These are phyloP conservation scores for Ictidomys tridecemlineatus DNA, from an alignment of 2,113 vertebrate genomes.

Conservation along the genomic window DNA sequence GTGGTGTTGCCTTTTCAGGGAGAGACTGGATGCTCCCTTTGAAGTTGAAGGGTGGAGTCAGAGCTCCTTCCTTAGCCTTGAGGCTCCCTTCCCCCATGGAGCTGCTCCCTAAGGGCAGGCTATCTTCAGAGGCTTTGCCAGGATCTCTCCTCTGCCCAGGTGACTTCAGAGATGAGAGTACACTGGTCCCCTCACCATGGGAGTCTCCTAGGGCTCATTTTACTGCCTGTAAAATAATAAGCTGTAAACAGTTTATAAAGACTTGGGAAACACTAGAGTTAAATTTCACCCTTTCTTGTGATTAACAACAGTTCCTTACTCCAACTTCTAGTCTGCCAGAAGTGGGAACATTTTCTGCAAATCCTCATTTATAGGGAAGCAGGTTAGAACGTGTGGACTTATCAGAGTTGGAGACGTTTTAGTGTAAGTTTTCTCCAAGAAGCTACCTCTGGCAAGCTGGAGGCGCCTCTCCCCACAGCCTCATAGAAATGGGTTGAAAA, in stretches of 20 bases:
- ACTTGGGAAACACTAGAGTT: constrained; percentile 9
- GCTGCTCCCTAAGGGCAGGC: neutral
- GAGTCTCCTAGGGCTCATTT: neutral
- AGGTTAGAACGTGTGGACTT: constrained; percentile 1
- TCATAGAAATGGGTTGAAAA: neutral
- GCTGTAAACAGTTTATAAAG: neutral
- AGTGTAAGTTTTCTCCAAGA: neutral
- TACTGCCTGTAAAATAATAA: constrained; percentile 47
- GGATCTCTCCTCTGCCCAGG: neutral
- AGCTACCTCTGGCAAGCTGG: neutral
- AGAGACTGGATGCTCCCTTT: neutral
- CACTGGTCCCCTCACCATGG: neutral
- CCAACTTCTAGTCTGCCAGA: neutral
- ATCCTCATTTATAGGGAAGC: constrained; percentile 30
- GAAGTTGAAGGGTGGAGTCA: neutral
- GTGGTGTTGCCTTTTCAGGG: neutral
- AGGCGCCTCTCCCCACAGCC: neutral
- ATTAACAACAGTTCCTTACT: constrained; percentile 11
- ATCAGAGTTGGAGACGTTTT: neutral
- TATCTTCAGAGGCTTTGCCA: neutral
- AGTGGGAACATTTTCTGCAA: constrained; percentile 10
- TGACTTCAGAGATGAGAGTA: neutral
- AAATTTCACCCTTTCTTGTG: constrained; percentile 40
- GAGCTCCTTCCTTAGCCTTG: neutral
- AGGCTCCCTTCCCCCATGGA: neutral